Base-by-base conservation (phyloP, 2,797 vertebrate genomes). In the Adrianichthys oophorus region DNA sequence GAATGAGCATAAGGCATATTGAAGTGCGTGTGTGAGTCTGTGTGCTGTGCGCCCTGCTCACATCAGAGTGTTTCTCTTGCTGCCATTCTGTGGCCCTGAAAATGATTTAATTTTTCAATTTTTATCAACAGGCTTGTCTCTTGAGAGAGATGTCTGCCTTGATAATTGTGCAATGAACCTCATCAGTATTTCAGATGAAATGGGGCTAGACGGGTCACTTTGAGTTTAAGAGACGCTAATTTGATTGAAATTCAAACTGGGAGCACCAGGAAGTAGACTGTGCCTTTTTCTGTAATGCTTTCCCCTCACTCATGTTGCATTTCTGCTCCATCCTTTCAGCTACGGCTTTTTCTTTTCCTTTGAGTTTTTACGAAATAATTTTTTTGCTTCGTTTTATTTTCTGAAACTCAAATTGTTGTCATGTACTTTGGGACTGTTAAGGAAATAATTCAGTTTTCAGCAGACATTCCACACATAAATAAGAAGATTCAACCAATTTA, bases 231-330 rank as follows among this genome's bases (percentile, higher is more conserved):
- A 86, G 86, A 87, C 76, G 70, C 80, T 90, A 90, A 91, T 90
- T 90, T 84, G 88, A 90, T 91, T 89, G 87, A 90, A 90, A 91
- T 90, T 91, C 88, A 88, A 89, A 90, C 87, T 78, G 86, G 86
- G 83, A 90, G 87, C 87, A 82, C 82, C 73, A 77, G 82, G 78
- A 91, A 89, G 84, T 89, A 84, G 82, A 90, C 86, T 81, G 78
- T 75, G 77, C 79, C 72, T 80, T 75, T 85, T 83, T 81, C 81
- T 65, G 75, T 83, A 87, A 88, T 86, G 82, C 66, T 59, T 75
- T 86, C 74, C 74, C 66, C 65, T 88, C 83, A 80, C 78, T 85
- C 84, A 87, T 80, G 79, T 77, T 67, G 48, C 62, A 75, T 79
- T 77, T 74, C 77, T 85, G 66, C 80, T 83, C 78, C 70, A 68